Percentiles rank a stretch among this genome's conserved stretches.
Evolutionary conservation across 2,888 invertebrate species (phyloP).

Genomic region (Melinaea marsaeus): DNA sequence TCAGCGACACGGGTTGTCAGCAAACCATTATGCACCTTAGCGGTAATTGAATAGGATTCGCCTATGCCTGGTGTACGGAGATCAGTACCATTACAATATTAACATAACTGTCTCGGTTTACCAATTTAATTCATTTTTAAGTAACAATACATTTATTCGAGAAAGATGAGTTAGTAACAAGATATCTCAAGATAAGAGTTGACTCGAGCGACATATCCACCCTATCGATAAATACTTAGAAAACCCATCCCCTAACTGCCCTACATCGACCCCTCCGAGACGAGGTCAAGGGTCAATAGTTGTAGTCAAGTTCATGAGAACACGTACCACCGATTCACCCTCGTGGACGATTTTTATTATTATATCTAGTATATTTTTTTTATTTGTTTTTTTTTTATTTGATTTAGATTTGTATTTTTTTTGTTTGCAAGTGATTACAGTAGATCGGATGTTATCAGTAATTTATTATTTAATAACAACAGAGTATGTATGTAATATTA

Average conservation of each 20-base stretch:
- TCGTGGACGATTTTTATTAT: no score
- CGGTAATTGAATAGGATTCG: background rate
- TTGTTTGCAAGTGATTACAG: no score
- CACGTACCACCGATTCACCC: background rate
- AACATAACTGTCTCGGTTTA: background rate
- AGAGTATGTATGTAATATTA: no score
- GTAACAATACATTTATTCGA: no score
- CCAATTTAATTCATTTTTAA: constrained; percentile 3
- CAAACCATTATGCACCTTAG: background rate
- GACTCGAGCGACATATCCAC: background rate
- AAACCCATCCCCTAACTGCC: constrained; percentile 10
- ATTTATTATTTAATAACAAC: no score
- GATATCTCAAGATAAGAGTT: background rate
- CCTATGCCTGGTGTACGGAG: background rate
- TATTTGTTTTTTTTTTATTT: no score
- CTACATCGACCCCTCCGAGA: constrained; percentile 18
- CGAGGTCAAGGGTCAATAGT: constrained; percentile 33
- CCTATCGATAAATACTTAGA: background rate
- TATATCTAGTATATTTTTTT: no score
- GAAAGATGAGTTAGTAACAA: no score
- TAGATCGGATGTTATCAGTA: no score
- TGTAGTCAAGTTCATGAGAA: constrained; percentile 29
- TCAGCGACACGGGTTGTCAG: background rate
- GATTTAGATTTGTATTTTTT: no score
- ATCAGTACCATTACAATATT: constrained; percentile 3